A percentile compares a stretch with the other conserved stretches of the same genome.
These are phyloP conservation scores for Octodon degus DNA, from an alignment of 2,113 vertebrate species.

Conservation along the genomic window DNA sequence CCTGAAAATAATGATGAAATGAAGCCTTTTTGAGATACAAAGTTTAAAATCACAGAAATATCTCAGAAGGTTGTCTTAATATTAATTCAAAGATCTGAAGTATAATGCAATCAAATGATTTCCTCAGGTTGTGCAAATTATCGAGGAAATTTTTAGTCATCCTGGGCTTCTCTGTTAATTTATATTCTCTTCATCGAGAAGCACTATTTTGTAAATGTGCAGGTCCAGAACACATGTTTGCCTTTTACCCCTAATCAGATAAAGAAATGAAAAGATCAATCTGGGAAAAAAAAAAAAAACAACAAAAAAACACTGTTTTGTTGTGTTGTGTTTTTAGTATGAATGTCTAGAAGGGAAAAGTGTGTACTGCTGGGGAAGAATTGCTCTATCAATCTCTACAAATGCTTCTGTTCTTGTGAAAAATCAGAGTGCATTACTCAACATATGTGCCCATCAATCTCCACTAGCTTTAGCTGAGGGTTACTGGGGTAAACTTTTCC, in stretches of 20 bases:
- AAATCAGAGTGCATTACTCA: constrained; percentile 62
- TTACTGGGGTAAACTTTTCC: constrained; percentile 52
- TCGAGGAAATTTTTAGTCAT: background rate
- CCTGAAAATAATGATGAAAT: background rate
- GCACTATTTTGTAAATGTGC: background rate
- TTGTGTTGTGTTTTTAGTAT: constrained; percentile 37
- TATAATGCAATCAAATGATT: background rate
- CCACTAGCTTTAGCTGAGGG: constrained; percentile 42
- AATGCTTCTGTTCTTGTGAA: constrained; percentile 68
- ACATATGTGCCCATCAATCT: constrained; percentile 63
- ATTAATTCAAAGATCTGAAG: background rate
- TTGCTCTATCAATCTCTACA: constrained; percentile 68
- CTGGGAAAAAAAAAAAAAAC: background rate
- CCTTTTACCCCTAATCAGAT: constrained; percentile 47
- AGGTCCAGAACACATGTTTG: background rate
- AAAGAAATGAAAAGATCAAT: constrained; percentile 50
- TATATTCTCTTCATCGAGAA: background rate
- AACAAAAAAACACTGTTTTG: too few relatives aligned
- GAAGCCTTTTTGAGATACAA: background rate
- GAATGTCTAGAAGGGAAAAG: constrained; percentile 50
- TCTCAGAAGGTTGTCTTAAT: background rate
- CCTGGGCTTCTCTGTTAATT: background rate
- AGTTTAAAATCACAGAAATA: constrained; percentile 21
- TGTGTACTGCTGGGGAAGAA: constrained; percentile 44
- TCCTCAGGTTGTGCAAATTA: background rate